These are phyloP conservation scores for Lochmaea capreae DNA, from an alignment of 2,888 invertebrate genomes.

Conservation along the genomic window DNA sequence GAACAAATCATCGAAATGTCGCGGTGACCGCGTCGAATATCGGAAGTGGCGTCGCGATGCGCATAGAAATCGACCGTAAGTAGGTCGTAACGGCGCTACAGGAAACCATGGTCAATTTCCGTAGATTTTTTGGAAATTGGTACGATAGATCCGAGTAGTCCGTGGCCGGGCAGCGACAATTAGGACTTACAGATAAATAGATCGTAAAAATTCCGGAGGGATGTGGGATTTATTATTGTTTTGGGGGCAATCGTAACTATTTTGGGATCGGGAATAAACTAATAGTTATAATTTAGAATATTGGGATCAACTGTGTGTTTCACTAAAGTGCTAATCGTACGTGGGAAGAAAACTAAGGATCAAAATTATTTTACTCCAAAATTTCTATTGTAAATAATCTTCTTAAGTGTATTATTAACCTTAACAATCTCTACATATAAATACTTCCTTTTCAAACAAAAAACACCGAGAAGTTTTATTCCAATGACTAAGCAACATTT, in stretches of 20 bases:
- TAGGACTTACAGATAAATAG: slow-evolving; percentile 45
- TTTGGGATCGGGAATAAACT: slow-evolving; percentile 4
- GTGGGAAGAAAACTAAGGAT: neutral
- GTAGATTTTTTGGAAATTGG: slow-evolving; percentile 63
- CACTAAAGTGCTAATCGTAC: neutral
- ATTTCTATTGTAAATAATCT: too few relatives aligned
- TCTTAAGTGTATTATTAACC: neutral
- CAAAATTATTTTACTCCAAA: too few relatives aligned
- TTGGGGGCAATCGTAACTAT: slow-evolving; percentile 11
- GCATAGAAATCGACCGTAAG: slow-evolving; percentile 66
- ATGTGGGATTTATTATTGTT: slow-evolving; percentile 35
- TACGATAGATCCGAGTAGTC: slow-evolving; percentile 29
- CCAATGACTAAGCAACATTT: slow-evolving; percentile 27
- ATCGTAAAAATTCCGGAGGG: slow-evolving; percentile 45
- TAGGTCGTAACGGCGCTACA: slow-evolving; percentile 63
- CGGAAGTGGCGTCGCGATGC: slow-evolving; percentile 60
- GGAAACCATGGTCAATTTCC: slow-evolving; percentile 61
- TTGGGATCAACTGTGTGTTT: neutral
- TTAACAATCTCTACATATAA: slow-evolving; percentile 7
- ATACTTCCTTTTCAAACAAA: neutral
- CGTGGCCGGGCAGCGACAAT: slow-evolving; percentile 46
- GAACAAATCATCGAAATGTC: slow-evolving; percentile 64
- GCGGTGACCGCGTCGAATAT: slow-evolving; percentile 60
- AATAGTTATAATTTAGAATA: neutral
- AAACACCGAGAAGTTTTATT: slow-evolving; percentile 10